Conservation (phyloP, 2,888 invertebrate genomes). For the Erannis defoliaria region DNA sequence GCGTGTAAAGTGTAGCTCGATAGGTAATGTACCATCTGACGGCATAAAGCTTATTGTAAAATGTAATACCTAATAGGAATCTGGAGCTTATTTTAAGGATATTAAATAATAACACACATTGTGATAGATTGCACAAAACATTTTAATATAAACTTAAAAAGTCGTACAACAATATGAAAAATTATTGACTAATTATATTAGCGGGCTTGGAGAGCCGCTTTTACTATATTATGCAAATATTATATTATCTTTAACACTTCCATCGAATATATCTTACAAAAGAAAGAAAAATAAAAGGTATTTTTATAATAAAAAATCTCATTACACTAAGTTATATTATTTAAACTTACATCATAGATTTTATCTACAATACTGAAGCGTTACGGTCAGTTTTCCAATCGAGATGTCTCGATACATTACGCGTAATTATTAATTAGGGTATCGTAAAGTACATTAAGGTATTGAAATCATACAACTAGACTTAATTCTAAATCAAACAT, state of each 20-base stretch:
- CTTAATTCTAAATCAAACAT: slow-evolving; percentile 86
- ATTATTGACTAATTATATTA: slow-evolving; percentile 92
- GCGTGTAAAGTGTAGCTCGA: too few relatives aligned
- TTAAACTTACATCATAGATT: slow-evolving; percentile 85
- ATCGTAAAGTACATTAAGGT: slow-evolving; percentile 78
- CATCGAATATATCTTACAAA: slow-evolving; percentile 87
- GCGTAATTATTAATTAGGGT: slow-evolving; percentile 77
- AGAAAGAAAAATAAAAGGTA: slow-evolving; percentile 83
- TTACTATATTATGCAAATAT: slow-evolving; percentile 88
- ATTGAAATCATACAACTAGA: slow-evolving; percentile 83
- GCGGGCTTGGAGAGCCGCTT: slow-evolving; percentile 90
- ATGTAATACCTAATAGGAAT: too few relatives aligned
- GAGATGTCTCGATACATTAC: slow-evolving; percentile 71
- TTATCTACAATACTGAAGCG: slow-evolving; percentile 86
- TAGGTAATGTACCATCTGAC: too few relatives aligned
- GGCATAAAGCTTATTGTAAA: too few relatives aligned
- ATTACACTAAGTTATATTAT: slow-evolving; percentile 83
- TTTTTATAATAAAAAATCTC: slow-evolving; percentile 86
- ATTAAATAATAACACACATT: slow-evolving; percentile 64
- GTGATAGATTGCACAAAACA: slow-evolving; percentile 91
- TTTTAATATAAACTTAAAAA: slow-evolving; percentile 96
- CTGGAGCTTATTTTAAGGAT: slow-evolving; percentile 14
- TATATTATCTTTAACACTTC: slow-evolving; percentile 88
- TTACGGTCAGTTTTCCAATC: slow-evolving; percentile 82
- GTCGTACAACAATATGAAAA: slow-evolving; percentile 95